Conservation (phyloP, 2,888 invertebrate species). For the Eupithecia centaureata region DNA sequence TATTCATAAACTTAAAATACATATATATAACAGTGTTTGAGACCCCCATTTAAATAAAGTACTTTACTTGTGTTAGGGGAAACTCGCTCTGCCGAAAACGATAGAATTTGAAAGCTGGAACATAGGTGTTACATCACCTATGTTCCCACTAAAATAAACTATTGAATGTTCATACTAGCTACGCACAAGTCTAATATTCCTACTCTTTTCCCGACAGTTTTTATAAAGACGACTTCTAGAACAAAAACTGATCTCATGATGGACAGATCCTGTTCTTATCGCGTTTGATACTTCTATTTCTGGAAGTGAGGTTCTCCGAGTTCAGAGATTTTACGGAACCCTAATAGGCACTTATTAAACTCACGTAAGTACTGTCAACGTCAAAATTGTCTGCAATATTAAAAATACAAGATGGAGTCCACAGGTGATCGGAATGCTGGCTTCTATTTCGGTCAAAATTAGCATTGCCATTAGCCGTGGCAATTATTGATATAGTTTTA, state of each 20-base stretch:
- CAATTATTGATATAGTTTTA: no score
- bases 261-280: background rate
- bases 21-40: no score
- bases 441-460: no score
- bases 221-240: background rate
- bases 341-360: background rate
- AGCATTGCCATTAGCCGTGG: no score
- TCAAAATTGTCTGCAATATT: background rate
- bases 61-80: no score
- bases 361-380: background rate
- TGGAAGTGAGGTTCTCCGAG: background rate
- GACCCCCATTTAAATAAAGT: no score
- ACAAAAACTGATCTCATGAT: slow-evolving; percentile 2
- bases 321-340: background rate
- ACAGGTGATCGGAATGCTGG: no score
- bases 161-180: slow-evolving; percentile 7
- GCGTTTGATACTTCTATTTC: slow-evolving; percentile 1
- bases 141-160: no score
- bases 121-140: no score
- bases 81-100: no score
- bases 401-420: background rate
- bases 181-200: background rate
- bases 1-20: no score
- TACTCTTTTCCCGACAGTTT: background rate
- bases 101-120: no score